Evolutionary conservation across 2,113 vertebrate genomes (phyloP), one percentile per base, ranked within the genome.

Genomic region (Ammospiza nelsoni): DNA sequence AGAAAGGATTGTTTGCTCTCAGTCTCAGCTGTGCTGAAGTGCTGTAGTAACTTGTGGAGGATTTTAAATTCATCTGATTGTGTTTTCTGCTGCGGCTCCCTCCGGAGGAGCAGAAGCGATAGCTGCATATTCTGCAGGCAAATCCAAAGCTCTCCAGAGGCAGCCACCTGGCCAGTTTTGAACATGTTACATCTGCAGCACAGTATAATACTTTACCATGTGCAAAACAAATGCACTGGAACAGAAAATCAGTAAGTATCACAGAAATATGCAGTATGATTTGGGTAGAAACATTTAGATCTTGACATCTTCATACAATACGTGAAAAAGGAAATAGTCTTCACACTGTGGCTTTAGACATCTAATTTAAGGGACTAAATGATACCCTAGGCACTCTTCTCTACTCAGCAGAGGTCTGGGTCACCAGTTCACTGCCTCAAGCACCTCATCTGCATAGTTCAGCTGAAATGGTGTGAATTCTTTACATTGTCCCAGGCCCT

Each of bases 401-500:
- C 67, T 15, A 59, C 76, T 90, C 76, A 84, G 57, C 86, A 96
- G 86, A 93, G 51, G 61, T 90, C 55, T 49, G 0, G 3, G 83
- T 90, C 90, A 94, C 72, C 55, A 84, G 83, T 94, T 95, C 90
- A 96, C 52, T 5, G 35, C 80, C 82, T 86, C 91, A 90, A 74
- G 83, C 88, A 95, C 94, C 76, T 97, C 94, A 92, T 93, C 96
- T 93, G 31, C 80, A 74, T 35, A 90, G 86, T 59, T 96, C 79
- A 94, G 55, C 65, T 90, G 89, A 93, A 93, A 71, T 31, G 51
- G 79, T 77, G 85, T 94, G 92, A 93, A 92, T 93, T 93, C 76
- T 86, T 93, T 72, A 52, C 89, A 55, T 66, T 84, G 79, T 67
- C 76, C 89, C 39, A 81, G 51, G 15, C 15, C 59, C 54, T 73